A percentile compares a stretch with the other conserved stretches of the same genome.
phyloP scores from a whole-genome alignment of 2,113 vertebrate genomes.

The Benitochromis conjunctus region DNA sequence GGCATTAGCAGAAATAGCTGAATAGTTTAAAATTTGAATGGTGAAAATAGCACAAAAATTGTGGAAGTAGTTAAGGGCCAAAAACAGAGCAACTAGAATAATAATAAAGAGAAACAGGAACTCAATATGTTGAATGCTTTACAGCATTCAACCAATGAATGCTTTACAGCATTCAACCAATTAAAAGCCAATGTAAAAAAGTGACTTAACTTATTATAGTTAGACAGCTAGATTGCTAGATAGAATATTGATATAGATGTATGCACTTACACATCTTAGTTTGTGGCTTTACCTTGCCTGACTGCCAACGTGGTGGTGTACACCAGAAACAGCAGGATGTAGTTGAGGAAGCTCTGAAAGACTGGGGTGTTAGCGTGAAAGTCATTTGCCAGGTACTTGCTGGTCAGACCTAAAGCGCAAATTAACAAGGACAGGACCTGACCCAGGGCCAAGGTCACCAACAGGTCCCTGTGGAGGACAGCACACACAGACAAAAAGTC shows the following conservation, averaged over 20 bases:
- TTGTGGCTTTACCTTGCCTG: constrained; percentile 76
- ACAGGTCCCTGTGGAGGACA: constrained; percentile 81
- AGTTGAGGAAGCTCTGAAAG: constrained; percentile 98
- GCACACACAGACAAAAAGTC: not conserved
- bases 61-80: no score
- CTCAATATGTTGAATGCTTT: no score
- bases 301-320: constrained; percentile 95
- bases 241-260: not conserved
- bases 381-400: constrained; percentile 93
- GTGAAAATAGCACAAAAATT: no score
- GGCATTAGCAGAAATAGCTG: no score
- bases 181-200: no score
- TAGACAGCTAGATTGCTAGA: not conserved
- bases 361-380: constrained; percentile 94
- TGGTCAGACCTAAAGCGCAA: constrained; percentile 91
- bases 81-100: no score
- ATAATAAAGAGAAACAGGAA: no score
- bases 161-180: not conserved
- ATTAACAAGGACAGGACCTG: constrained; percentile 91
- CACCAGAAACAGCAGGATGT: constrained; percentile 94
- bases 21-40: no score
- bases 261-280: not conserved
- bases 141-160: no score
- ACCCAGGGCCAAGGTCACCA: constrained; percentile 89
- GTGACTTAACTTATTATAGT: not conserved